phyloP scores from a whole-genome alignment of 2,888 invertebrate species.

The Calameuta pallipes region DNA sequence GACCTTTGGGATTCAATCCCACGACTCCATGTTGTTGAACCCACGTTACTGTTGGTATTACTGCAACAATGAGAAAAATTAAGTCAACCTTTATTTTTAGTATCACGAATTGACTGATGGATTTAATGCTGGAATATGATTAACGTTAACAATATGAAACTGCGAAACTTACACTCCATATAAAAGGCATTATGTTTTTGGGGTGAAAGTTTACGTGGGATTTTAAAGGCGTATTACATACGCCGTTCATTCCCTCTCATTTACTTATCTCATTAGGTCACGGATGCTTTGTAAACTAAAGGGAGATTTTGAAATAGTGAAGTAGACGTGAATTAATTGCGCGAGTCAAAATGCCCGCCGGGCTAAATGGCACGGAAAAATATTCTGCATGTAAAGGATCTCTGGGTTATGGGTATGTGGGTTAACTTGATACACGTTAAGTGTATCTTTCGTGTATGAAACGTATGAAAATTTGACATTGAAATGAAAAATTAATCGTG shows the following conservation, averaged over 20 bases:
- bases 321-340: constrained; percentile 34
- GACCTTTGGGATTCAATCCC: constrained; percentile 56
- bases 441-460: neutral
- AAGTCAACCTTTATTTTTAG: neutral
- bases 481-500: neutral
- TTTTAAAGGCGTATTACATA: neutral
- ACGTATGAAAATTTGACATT: neutral
- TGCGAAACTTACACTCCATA: neutral
- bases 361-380: neutral
- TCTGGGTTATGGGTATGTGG: neutral
- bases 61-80: constrained; percentile 21
- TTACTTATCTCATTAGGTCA: neutral
- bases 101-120: neutral
- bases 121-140: neutral
- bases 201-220: neutral
- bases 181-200: neutral
- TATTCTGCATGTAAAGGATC: neutral
- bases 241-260: neutral
- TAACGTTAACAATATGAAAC: neutral
- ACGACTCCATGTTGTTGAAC: constrained; percentile 44
- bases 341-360: neutral
- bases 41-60: constrained; percentile 34
- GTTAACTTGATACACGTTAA: neutral
- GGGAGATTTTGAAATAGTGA: constrained; percentile 24
- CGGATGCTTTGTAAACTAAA: neutral